Evolutionary conservation across 2,113 vertebrate species (phyloP), one percentile per base, ranked within the genome.

Genomic region (Tachysurus fulvidraco): DNA sequence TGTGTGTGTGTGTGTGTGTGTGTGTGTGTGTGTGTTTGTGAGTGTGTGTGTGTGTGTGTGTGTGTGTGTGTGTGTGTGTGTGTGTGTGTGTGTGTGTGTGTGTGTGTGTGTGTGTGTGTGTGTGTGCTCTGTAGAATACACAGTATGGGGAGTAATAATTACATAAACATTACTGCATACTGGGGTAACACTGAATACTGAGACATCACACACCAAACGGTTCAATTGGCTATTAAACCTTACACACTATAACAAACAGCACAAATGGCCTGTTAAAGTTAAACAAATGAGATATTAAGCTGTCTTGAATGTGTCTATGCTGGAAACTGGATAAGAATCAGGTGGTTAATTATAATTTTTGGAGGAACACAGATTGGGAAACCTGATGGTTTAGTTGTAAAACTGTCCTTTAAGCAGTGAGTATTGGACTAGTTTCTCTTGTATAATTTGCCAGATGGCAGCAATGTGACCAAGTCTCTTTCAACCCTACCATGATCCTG

Each of bases 211-310:
- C 41, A 83, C 65, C 50, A 65, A 65, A 50, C 81, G 65, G 44
- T 28, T n/a, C 44, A 83, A 67, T 50, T 83, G 65, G 14, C 59
- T 21, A 83, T 83, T 83, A 83, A 83, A 65, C 81, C 50, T 83
- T 65, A 83, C 65, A 83, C 81, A 83, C 50, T 78, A 14, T 54
- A 83, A 65, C 52, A 65, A 65, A 83, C 60, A 52, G 60, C 62
- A 65, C 41, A 50, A 83, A 65, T 83, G 60, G 81, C 23, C 16
- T 44, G 46, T 83, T 65, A 19, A 65, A 65, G 81, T 65, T 65
- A 54, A 78, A 54, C 28, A 78, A 78, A 54, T 54, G 74, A 54
- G 25, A 54, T 13, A 19, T 54, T 54, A 76, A 52, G 41, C 69
- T 46, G 69, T 76, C 44, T n/a, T 76, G 52, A 52, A 76, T 76